A percentile compares a stretch with the other conserved stretches of the same genome.
Evolutionary conservation across 1,140 invertebrate genomes (phyloP).

Genomic region (Radopholus similis): DNA sequence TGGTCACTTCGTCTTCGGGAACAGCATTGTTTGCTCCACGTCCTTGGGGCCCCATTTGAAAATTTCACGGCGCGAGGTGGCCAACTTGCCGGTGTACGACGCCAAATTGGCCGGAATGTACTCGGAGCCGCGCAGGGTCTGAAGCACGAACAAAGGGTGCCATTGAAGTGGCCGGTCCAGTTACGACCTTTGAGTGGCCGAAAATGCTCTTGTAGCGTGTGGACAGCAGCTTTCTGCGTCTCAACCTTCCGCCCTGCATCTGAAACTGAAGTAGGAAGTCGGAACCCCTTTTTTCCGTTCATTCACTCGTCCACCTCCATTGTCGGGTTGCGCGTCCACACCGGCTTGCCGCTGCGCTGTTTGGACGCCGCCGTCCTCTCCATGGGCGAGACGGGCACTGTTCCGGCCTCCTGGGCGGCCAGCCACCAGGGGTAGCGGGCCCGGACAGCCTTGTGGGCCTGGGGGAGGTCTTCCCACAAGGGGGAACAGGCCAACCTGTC

Average conservation of each 20-base stretch:
- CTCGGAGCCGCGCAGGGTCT: constrained; percentile 23
- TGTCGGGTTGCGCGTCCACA: not conserved
- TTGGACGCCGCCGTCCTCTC: not conserved
- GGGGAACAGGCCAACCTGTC: too few species aligned
- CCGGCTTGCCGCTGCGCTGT: not conserved
- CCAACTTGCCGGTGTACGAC: constrained; percentile 27
- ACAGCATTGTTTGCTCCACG: too few species aligned
- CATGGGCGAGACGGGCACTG: not conserved
- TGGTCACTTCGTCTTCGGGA: too few species aligned
- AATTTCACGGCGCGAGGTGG: constrained; percentile 11
- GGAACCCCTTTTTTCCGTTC: not conserved
- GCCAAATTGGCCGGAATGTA: constrained; percentile 24
- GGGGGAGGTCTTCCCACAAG: too few species aligned
- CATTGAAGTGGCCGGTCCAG: not conserved
- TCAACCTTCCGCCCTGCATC: not conserved
- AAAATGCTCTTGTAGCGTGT: constrained; percentile 5
- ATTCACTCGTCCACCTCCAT: not conserved
- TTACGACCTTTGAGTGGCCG: not conserved
- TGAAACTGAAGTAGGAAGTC: not conserved
- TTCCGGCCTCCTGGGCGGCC: not conserved
- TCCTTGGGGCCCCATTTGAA: constrained; percentile 31
- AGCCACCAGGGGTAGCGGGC: not conserved
- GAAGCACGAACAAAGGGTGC: not conserved
- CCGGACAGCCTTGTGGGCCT: not conserved
- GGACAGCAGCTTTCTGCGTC: not conserved